Evolutionary conservation across 2,797 vertebrate genomes (phyloP).

Genomic region (Vespertilio murinus): DNA sequence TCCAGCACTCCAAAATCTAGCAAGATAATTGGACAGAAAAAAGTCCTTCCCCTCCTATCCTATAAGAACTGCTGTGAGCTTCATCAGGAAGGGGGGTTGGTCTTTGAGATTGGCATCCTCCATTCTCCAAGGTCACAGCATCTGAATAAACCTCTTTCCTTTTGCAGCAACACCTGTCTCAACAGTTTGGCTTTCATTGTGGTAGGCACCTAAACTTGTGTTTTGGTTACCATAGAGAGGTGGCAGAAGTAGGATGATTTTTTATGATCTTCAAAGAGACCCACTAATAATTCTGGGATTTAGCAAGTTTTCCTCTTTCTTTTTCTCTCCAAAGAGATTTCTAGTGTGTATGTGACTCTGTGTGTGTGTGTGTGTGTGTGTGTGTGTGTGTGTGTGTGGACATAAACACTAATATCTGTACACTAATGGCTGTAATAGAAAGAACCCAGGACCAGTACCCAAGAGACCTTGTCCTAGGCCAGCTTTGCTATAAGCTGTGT

Average conservation of each 20-base stretch:
- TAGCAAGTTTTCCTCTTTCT: neutral
- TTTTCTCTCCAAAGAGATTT: neutral
- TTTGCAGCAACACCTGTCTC: neutral
- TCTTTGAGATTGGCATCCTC: neutral
- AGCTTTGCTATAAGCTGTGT: neutral
- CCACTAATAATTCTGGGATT: neutral
- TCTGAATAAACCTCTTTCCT: neutral
- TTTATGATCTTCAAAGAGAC: neutral
- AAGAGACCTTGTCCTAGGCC: neutral
- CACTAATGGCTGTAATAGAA: neutral
- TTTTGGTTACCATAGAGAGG: neutral
- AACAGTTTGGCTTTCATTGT: neutral
- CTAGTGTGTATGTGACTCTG: rapidly evolving
- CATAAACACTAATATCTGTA: neutral
- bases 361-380: neutral
- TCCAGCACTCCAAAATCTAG: neutral
- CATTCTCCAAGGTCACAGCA: neutral
- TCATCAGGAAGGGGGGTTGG: neutral
- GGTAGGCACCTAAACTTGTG: neutral
- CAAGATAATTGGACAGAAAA: neutral
- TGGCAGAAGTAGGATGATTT: neutral
- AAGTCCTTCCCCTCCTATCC: neutral
- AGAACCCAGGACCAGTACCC: neutral
- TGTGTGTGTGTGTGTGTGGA: neutral
- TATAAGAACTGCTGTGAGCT: neutral